phyloP scores from a whole-genome alignment of 2,113 vertebrate genomes.

The Tursiops truncatus region DNA sequence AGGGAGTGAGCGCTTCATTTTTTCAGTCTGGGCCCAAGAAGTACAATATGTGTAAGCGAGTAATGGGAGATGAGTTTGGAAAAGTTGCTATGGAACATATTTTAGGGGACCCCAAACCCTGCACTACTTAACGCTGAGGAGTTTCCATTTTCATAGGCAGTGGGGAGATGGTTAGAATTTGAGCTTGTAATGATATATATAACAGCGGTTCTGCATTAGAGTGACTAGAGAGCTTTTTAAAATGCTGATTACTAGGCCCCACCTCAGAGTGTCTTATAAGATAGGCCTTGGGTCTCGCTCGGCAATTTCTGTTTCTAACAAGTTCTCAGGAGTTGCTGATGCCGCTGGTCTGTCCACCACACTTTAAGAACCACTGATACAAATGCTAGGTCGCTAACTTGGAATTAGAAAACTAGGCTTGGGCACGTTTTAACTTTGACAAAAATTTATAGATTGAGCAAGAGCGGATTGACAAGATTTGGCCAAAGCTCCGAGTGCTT shows the following conservation, averaged over 20 bases:
- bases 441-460: slow-evolving; percentile 94
- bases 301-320: slow-evolving; percentile 3
- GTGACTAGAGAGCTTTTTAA: background rate
- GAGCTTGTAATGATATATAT: background rate
- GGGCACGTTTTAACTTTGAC: slow-evolving; percentile 51
- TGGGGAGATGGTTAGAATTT: background rate
- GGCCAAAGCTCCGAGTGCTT: slow-evolving; percentile 98
- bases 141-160: background rate
- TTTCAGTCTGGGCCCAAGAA: background rate
- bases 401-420: slow-evolving; percentile 39
- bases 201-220: background rate
- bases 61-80: background rate
- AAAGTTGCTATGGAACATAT: background rate
- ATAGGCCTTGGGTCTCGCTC: background rate
- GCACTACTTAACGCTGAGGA: background rate
- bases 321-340: background rate
- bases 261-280: background rate
- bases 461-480: slow-evolving; percentile 98
- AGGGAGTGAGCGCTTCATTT: background rate
- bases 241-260: background rate
- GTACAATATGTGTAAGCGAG: background rate
- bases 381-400: background rate
- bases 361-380: slow-evolving; percentile 1
- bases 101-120: background rate
- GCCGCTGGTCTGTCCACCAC: background rate